These are phyloP conservation scores for Mionectes olivaceus DNA, from an alignment of 2,797 vertebrate species.

Conservation along the genomic window DNA sequence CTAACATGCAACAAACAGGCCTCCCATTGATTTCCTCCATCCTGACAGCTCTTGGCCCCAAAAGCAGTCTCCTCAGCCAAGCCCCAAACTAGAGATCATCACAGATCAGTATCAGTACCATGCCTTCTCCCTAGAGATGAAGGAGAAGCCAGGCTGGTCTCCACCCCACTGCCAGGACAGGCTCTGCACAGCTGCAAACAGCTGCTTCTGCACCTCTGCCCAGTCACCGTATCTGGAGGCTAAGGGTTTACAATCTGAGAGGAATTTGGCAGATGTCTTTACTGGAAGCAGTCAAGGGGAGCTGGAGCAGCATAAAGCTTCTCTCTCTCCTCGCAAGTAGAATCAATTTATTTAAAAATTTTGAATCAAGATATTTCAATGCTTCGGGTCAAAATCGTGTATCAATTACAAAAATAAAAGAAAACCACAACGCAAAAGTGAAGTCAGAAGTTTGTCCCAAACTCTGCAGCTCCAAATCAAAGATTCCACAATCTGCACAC, in stretches of 20 bases:
- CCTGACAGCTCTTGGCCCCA: neutral
- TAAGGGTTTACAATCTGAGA: neutral
- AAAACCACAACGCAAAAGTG: neutral
- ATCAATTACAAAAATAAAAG: neutral
- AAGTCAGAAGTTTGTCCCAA: neutral
- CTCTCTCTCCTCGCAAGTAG: neutral
- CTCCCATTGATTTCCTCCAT: neutral
- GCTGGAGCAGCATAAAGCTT: neutral
- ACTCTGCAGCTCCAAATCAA: neutral
- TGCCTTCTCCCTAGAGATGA: neutral
- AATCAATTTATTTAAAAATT: neutral
- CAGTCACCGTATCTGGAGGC: neutral
- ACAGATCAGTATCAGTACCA: neutral
- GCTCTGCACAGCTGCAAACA: conserved; percentile 15
- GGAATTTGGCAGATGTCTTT: neutral
- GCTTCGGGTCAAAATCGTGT: neutral
- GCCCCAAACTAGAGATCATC: neutral
- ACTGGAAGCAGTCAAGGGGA: neutral
- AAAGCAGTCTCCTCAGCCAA: neutral
- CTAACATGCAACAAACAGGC: neutral
- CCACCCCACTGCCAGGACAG: neutral
- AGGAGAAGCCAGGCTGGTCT: neutral
- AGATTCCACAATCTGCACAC: neutral
- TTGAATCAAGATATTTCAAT: neutral
- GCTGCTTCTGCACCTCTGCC: neutral